A percentile compares a stretch with the other conserved stretches of the same genome.
Conservation (phyloP, 37 sponge, comb jelly and placozoan genomes). For the Mnemiopsis leidyi region DNA sequence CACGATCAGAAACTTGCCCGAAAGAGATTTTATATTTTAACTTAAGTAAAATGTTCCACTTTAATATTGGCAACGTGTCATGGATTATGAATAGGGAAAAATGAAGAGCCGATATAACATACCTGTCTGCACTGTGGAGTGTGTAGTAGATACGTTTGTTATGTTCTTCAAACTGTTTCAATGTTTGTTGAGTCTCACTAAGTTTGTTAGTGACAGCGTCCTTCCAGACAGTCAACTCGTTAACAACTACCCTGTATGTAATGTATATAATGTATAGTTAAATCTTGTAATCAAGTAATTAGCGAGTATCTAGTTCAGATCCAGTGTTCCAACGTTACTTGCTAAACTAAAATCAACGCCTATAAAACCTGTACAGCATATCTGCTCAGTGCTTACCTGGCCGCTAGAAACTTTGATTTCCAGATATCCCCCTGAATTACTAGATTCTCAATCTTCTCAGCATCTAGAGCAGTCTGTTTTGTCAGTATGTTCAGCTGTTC, state of each 20-base stretch:
- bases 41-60: no score
- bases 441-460: conserved; percentile 1
- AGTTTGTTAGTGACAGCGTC: background rate
- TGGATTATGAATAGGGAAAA: no score
- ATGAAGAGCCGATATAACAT: background rate
- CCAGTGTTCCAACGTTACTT: no score
- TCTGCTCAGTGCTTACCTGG: background rate
- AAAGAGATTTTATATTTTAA: no score
- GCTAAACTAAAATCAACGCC: no score
- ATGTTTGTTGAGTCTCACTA: background rate
- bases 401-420: conserved; percentile 17
- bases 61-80: no score
- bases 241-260: conserved; percentile 2
- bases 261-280: no score
- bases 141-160: background rate
- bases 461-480: conserved; percentile 32
- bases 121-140: conserved; percentile 3
- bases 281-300: no score
- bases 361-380: no score
- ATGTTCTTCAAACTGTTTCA: conserved; percentile 13
- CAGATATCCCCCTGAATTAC: conserved; percentile 26
- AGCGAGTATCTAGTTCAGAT: no score
- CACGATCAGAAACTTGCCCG: no score
- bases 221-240: conserved; percentile 4
- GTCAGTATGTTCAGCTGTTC: conserved; percentile 10